Evolutionary conservation across 2,888 invertebrate species (phyloP).

Genomic region (Mayetiola destructor): DNA sequence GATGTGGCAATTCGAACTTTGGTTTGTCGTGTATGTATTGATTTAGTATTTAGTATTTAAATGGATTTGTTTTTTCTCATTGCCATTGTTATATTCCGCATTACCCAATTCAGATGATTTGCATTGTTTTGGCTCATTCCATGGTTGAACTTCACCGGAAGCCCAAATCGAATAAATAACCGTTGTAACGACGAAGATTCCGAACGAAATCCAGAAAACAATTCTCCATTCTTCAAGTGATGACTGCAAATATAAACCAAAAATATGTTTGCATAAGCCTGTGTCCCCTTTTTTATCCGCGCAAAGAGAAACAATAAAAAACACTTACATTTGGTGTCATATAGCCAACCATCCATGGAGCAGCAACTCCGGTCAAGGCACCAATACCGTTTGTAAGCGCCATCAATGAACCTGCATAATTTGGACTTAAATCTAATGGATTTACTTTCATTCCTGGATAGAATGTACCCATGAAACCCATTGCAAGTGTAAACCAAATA

Average conservation of each 20-base stretch:
- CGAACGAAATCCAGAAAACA: conserved; percentile 68
- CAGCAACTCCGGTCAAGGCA: conserved; percentile 54
- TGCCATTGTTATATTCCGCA: neutral
- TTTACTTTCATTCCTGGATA: conserved; percentile 58
- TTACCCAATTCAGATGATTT: neutral
- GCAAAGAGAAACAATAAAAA: neutral
- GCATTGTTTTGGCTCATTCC: conserved; percentile 43
- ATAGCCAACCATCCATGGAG: conserved; percentile 50
- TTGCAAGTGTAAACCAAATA: conserved; percentile 47
- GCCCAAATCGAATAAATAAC: conserved; percentile 53
- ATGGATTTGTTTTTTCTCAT: no score
- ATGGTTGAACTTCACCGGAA: conserved; percentile 58
- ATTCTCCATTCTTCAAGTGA: conserved; percentile 54
- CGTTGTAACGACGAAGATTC: conserved; percentile 51
- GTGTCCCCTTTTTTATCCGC: neutral
- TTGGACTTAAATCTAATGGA: conserved; percentile 49
- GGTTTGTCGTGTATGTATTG: neutral
- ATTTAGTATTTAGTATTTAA: no score
- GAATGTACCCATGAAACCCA: conserved; percentile 56
- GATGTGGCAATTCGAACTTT: neutral
- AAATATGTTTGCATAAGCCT: neutral
- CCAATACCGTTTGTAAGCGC: conserved; percentile 57
- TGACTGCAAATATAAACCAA: conserved; percentile 36
- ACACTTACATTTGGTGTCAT: conserved; percentile 48
- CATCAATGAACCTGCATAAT: conserved; percentile 52